Evolutionary conservation across 2,113 vertebrate species (phyloP), one percentile per base, ranked within the genome.

Genomic region (Arenaria interpres): DNA sequence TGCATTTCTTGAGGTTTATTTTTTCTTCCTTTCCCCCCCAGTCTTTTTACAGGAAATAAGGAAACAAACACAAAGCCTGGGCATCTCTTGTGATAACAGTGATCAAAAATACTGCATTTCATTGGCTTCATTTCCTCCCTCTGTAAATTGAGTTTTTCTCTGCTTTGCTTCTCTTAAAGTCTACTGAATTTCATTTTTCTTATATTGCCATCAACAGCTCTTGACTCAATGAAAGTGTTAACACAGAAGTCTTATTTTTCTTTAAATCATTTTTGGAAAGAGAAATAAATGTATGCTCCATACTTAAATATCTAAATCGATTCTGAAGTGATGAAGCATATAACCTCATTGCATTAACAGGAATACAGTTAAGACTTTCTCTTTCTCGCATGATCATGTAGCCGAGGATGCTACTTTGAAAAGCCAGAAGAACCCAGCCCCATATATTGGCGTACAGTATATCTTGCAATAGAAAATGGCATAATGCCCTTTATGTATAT

Each of bases 1-100:
- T 51, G 28, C n/a, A 30, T 35, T 59, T 81, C 32, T 51, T 2
- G 2, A 73, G 25, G 10, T 32, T 7, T n/a, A 51, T 69, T 37
- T 17, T 21, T 1, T 10, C 39, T 35, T 35, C 37, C 60, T 17
- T 4, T 1, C 1, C 25, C 9, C 5, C 6, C 21, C 21, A 17
- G 22, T 57, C 24, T 28, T 63, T 75, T 75, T 72, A 37, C 2
- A 17, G 39, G 23, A 82, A 89, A 78, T 17, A 78, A 56, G 20
- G n/a, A 82, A 57, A 82, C 12, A 88, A 90, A 37, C 32, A 62
- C 43, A 91, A 91, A 91, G 54, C 39, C 30, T 30, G 24, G 33
- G 27, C 27, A 45, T 45, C 35, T 90, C 27, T 22, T 28, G 18
- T 39, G 53, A 15, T 22, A 56, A 75, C 9, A 35, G 39, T 73